These are phyloP conservation scores for Ursus arctos DNA, from an alignment of 2,113 vertebrate genomes.

Conservation along the genomic window DNA sequence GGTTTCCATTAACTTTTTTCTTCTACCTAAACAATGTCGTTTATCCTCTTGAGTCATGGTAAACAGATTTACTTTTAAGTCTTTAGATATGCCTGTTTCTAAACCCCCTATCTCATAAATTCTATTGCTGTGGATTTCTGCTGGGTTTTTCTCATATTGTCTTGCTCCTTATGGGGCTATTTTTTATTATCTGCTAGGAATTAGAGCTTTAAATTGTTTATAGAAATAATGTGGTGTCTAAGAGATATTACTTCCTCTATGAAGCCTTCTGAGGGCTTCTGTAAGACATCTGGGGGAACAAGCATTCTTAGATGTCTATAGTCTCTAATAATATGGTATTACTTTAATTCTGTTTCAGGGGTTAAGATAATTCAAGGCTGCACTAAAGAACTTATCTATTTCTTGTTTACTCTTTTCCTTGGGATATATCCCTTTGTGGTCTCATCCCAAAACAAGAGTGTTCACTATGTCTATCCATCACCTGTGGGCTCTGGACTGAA, in stretches of 20 bases:
- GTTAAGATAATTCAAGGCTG: slow-evolving; percentile 29
- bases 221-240: neutral
- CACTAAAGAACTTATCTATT: neutral
- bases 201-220: neutral
- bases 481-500: neutral
- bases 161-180: neutral
- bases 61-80: neutral
- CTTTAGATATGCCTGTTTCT: neutral
- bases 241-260: neutral
- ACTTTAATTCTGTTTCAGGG: neutral
- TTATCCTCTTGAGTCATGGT: slow-evolving; percentile 16
- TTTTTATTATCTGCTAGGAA: neutral
- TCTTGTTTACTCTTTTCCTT: neutral
- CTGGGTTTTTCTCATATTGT: neutral
- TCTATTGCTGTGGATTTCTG: neutral
- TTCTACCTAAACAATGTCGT: neutral
- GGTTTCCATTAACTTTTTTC: neutral
- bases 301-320: neutral
- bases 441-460: neutral
- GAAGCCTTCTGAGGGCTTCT: neutral
- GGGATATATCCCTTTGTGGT: neutral
- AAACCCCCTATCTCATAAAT: neutral
- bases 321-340: neutral
- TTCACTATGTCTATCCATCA: neutral
- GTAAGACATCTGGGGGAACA: neutral